Evolutionary conservation across 2,797 vertebrate species (phyloP), one percentile per base, ranked within the genome.

Genomic region (Syndactyla subalaris): DNA sequence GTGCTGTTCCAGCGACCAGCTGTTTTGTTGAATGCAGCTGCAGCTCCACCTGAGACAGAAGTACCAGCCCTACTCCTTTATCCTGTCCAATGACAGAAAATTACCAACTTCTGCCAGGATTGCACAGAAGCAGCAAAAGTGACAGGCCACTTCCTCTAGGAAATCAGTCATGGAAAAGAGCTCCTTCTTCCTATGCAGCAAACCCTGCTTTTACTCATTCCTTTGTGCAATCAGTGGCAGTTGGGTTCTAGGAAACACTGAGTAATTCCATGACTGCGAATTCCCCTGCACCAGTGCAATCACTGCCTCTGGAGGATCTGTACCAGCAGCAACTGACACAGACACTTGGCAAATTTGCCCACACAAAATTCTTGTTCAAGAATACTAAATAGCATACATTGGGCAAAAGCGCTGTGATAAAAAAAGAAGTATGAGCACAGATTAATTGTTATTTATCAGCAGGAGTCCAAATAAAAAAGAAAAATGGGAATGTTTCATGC

Each of bases 91-190:
- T 8, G 27, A 45, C 23, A 55, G n/a, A 59, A 54, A 34, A 29
- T 8, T 34, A 67, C 32, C 27, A 81, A 30, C 3, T 36, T 73
- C 65, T 54, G 39, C 39, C 30, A n/a, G 26, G 21, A n/a, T 16
- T 68, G 38, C 19, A 68, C 3, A 41, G 38, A 22, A 59, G 55
- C 26, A 62, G 19, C 32, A 49, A 26, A 67, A 67, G 34, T 41
- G 20, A 54, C 7, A 34, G 15, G 9, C 6, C 22, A 18, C 32
- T 63, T 77, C 19, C 34, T 4, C 0, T 1, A 45, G 19, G 6
- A 10, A 59, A 63, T 30, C 13, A 32, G 4, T 22, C 5, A 12
- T 19, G 30, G 30, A 62, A 63, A 72, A 81, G 19, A 66, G 23
- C 49, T 34, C n/a, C 17, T 27, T 39, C 51, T 45, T 66, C 15